phyloP scores from a whole-genome alignment of 2,888 invertebrate genomes.

The Steinernema hermaphroditum region DNA sequence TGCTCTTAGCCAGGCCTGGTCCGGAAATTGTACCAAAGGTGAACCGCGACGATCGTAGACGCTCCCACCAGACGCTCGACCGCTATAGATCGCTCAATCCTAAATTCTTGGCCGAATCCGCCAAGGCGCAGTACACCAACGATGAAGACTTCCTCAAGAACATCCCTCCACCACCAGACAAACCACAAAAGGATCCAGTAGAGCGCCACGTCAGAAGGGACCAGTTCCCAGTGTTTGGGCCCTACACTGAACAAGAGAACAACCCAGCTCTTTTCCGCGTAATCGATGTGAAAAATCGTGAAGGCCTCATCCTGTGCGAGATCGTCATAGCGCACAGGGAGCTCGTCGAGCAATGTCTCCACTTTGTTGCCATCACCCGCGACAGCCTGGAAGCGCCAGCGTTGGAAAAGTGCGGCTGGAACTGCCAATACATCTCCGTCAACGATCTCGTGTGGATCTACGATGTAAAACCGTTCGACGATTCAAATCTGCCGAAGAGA shows the following conservation, averaged over 20 bases:
- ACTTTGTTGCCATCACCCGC: neutral
- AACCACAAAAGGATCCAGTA: neutral
- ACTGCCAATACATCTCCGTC: neutral
- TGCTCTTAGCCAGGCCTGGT: neutral
- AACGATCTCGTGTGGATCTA: slow-evolving; percentile 9
- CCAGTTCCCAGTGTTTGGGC: neutral
- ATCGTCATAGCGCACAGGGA: neutral
- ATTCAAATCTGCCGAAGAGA: too few relatives aligned
- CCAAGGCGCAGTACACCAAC: neutral
- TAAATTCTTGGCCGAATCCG: neutral
- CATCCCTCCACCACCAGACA: neutral
- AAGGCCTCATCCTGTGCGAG: neutral
- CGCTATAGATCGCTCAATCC: neutral
- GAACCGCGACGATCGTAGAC: neutral
- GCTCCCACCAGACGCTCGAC: neutral
- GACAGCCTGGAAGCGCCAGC: neutral
- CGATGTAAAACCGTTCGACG: neutral
- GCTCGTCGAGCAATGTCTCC: neutral
- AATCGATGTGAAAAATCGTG: neutral
- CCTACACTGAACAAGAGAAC: neutral
- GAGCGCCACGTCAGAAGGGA: neutral
- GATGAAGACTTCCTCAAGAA: neutral
- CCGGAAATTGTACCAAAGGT: neutral
- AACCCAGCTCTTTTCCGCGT: neutral
- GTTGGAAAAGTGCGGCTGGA: neutral